Evolutionary conservation across 2,888 invertebrate species (phyloP).

Genomic region (Syritta pipiens): DNA sequence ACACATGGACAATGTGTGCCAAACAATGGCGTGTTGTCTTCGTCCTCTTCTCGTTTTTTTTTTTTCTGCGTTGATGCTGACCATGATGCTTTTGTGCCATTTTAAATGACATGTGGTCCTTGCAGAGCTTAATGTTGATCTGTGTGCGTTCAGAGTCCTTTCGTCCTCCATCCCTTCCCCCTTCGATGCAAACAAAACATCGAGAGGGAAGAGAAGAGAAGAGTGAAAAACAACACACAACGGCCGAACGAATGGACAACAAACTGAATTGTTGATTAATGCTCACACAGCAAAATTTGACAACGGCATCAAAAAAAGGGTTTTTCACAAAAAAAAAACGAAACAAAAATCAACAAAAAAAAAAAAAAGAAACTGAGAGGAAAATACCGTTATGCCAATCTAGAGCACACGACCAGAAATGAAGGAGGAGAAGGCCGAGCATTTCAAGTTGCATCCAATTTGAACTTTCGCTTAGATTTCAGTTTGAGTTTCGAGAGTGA

Average conservation of each 20-base stretch:
- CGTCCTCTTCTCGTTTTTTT: constrained; percentile 15
- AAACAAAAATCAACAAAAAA: no score
- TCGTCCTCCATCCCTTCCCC: neutral
- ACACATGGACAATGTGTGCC: constrained; percentile 60
- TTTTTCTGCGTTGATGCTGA: constrained; percentile 16
- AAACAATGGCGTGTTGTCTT: constrained; percentile 55
- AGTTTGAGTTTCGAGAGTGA: constrained; percentile 24
- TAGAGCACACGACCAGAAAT: no score
- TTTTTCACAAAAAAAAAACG: no score
- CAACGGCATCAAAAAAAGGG: constrained; percentile 10
- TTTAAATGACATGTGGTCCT: constrained; percentile 64
- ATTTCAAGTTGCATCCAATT: constrained; percentile 18
- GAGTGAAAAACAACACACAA: neutral
- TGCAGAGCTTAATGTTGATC: constrained; percentile 55
- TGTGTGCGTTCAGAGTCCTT: constrained; percentile 51
- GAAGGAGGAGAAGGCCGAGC: no score
- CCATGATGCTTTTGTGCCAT: constrained; percentile 59
- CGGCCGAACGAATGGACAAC: constrained; percentile 30
- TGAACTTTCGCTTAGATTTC: constrained; percentile 14
- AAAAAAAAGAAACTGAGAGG: neutral
- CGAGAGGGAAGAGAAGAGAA: neutral
- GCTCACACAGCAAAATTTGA: neutral
- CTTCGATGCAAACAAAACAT: neutral
- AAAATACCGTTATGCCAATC: constrained; percentile 6
- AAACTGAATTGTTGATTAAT: constrained; percentile 63